phyloP scores from a whole-genome alignment of 1,140 invertebrate species.

The Drosophila bipectinata region DNA sequence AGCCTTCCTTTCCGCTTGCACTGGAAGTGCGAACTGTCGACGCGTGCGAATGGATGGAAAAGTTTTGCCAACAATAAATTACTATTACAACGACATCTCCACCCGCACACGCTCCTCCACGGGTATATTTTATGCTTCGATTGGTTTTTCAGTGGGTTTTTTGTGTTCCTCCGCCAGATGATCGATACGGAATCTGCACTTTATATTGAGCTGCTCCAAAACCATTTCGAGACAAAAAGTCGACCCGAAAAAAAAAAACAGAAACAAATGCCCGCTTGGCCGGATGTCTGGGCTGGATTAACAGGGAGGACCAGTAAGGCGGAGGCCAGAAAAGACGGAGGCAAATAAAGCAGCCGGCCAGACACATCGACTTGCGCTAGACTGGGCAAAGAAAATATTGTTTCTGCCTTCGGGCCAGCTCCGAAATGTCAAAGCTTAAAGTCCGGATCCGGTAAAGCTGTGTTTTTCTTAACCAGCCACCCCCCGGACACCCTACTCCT shows the following conservation, averaged over 20 bases:
- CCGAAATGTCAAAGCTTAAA: constrained; percentile 73
- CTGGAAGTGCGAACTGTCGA: constrained; percentile 24
- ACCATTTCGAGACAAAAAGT: background rate
- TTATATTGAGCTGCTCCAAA: background rate
- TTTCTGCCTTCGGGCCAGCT: constrained; percentile 30
- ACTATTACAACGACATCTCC: constrained; percentile 77
- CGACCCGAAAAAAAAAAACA: constrained; percentile 9
- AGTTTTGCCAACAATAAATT: constrained; percentile 73
- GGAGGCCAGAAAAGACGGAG: constrained; percentile 16
- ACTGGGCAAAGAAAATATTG: constrained; percentile 76
- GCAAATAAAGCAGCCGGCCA: constrained; percentile 47
- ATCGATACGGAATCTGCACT: constrained; percentile 28
- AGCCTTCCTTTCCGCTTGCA: constrained; percentile 3
- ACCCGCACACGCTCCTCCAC: constrained; percentile 18
- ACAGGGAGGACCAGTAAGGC: constrained; percentile 49
- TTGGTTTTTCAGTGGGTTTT: constrained; percentile 33
- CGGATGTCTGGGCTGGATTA: constrained; percentile 50
- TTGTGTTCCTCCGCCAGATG: constrained; percentile 1
- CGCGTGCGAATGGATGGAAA: constrained; percentile 32
- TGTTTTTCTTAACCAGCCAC: constrained; percentile 3
- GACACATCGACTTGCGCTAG: constrained; percentile 68
- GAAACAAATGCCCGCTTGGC: constrained; percentile 16
- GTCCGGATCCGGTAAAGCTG: constrained; percentile 19
- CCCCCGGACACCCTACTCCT: background rate
- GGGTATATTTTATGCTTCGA: constrained; percentile 65